Evolutionary conservation across 2,888 invertebrate species (phyloP).

Genomic region (Tenthredo mesomela): DNA sequence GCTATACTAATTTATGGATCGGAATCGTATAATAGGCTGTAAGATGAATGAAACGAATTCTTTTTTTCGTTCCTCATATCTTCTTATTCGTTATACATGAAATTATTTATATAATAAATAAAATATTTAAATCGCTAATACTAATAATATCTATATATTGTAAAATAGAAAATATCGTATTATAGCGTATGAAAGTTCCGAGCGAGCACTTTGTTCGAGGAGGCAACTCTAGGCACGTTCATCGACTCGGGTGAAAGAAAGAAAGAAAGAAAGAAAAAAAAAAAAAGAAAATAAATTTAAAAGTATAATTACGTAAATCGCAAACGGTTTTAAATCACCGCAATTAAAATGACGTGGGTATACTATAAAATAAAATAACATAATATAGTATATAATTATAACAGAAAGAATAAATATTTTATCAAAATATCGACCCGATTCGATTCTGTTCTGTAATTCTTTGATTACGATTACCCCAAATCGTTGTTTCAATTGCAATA

Average conservation of each 20-base stretch:
- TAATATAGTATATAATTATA: background rate
- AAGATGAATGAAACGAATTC: background rate
- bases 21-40: background rate
- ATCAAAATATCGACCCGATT: background rate
- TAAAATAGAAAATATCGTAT: background rate
- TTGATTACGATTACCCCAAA: background rate
- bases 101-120: background rate
- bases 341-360: slow-evolving; percentile 1
- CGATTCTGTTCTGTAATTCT: too few species aligned
- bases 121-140: background rate
- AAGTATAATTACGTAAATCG: slow-evolving; percentile 40
- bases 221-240: background rate
- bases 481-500: background rate
- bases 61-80: background rate
- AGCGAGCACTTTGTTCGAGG: background rate
- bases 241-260: background rate
- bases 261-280: too few species aligned
- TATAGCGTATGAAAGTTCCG: background rate
- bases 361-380: background rate
- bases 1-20: background rate
- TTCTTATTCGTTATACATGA: background rate
- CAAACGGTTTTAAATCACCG: background rate
- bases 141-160: background rate
- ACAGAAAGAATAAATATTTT: background rate
- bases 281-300: background rate